Evolutionary conservation across 2,113 vertebrate species (phyloP), one percentile per base, ranked within the genome.

Genomic region (Paradoxurus hermaphroditus): DNA sequence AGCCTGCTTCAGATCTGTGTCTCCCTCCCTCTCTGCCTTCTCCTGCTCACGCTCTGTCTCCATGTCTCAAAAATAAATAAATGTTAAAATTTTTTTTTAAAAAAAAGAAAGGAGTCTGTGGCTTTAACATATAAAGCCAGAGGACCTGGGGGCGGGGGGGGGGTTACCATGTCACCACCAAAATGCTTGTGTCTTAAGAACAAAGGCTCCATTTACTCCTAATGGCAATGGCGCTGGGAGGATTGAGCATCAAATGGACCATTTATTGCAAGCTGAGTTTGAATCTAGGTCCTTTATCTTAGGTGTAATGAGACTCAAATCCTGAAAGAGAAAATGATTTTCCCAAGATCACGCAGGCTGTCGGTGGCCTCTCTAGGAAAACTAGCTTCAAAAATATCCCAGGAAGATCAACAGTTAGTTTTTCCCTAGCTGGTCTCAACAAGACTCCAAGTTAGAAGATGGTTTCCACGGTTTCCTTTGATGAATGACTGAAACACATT

Each of bases 111-210:
- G 12, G 16, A 16, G 14, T 34, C 21, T 41, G 1, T 11, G 23
- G 3, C 21, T 63, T 34, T 62, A 39, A 27, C 2, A 36, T 44
- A 34, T 7, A 68, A 36, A 13, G 7, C 1, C 77, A 44, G 8
- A 7, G 21, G 0, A 4, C 4, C 21, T 86, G 29, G 10, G 8
- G 3, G 6, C 5, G 59, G 7, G 29, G 10, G 8, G 3, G 6
- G 6, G 59, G 7, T 72, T 89, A 36, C 27, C 39, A 7, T 59
- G 1, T 3, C 14, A 4, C 1, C 7, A 2, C 68, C 29, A 41
- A 51, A 95, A 53, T 19, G 0, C 5, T 53, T 90, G 23, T 29
- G 31, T 29, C 72, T 12, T 65, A 49, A 86, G 18, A 70, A 46
- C 2, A 3, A 65, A 67, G 44, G 1, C 34, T 51, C 63, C 14